Evolutionary conservation across 2,797 vertebrate genomes (phyloP), one percentile per base, ranked within the genome.

Genomic region (Coccyzus lansbergi): DNA sequence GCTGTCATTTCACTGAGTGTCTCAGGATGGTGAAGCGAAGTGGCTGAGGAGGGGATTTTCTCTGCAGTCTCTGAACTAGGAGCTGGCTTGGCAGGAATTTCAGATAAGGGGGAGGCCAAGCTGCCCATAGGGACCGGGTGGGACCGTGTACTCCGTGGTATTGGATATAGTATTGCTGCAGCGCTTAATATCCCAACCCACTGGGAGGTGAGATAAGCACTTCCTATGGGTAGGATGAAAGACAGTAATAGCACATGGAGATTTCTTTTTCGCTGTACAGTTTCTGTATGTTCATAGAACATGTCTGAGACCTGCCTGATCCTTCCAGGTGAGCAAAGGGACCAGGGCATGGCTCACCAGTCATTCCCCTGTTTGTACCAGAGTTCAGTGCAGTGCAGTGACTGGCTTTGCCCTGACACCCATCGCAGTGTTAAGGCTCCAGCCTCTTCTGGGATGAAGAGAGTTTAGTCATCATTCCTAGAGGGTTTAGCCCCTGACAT

Each of bases 131-230:
- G 38, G 28, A 53, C 26, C 6, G 29, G 21, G 22, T 28, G 44
- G 25, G 20, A 40, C n/a, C 1, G 0, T 33, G 22, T 70, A 15
- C 4, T 25, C 1, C 7, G 6, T 2, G 1, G 19, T 31, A 15
- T 2, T 40, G n/a, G 34, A 17, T 31, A 20, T 6, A 2, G 12
- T 58, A 20, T 42, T 71, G 18, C 25, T 87, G 19, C 64, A 77
- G 53, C 24, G 58, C 19, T 62, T 68, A 5, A 19, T 16, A 18
- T 18, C 21, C 21, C 49, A 75, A 34, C 20, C 38, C 48, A 33
- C 9, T 0, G 3, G 49, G 29, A 71, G 28, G 38, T 3, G 36
- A 71, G 46, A n/a, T 6, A 12, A 53, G 7, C 7, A 19, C 19
- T 71, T 52, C 29, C 36, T 49, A 44, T 2, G 4, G 12, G 25